phyloP scores from a whole-genome alignment of 2,888 invertebrate genomes.

The Mythimna impura region DNA sequence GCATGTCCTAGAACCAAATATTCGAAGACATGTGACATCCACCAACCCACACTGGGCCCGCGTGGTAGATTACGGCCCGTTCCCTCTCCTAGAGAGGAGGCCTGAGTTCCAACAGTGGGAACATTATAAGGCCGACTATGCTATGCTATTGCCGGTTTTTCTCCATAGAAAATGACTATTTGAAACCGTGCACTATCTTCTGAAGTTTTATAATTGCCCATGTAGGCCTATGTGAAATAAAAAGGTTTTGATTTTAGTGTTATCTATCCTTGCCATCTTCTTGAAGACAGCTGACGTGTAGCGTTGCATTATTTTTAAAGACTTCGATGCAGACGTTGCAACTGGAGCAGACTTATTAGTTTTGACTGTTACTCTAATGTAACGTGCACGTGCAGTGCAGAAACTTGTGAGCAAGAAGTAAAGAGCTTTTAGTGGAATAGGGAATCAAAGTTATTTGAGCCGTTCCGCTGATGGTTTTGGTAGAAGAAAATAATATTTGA shows the following conservation, averaged over 20 bases:
- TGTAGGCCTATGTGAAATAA: no score
- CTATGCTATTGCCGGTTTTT: no score
- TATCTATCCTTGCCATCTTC: neutral
- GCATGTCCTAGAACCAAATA: no score
- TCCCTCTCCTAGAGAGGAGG: no score
- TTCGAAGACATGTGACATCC: no score
- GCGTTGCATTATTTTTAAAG: constrained; percentile 20
- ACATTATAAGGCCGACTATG: no score
- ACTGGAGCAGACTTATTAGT: constrained; percentile 26
- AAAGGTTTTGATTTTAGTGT: neutral
- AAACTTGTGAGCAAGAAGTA: constrained; percentile 22
- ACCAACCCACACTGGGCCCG: no score
- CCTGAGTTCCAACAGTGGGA: no score
- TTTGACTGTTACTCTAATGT: constrained; percentile 36
- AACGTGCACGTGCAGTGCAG: neutral
- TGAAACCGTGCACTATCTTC: no score
- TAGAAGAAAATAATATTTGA: neutral
- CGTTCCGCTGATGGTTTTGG: neutral
- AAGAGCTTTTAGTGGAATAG: constrained; percentile 21
- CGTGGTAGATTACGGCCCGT: no score
- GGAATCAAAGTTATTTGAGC: constrained; percentile 2
- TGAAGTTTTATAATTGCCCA: no score
- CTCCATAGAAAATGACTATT: no score
- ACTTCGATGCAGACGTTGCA: constrained; percentile 9
- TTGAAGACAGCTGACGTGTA: neutral